These are phyloP conservation scores for Platynereis dumerilii DNA, from an alignment of 2,888 invertebrate species.

Conservation along the genomic window DNA sequence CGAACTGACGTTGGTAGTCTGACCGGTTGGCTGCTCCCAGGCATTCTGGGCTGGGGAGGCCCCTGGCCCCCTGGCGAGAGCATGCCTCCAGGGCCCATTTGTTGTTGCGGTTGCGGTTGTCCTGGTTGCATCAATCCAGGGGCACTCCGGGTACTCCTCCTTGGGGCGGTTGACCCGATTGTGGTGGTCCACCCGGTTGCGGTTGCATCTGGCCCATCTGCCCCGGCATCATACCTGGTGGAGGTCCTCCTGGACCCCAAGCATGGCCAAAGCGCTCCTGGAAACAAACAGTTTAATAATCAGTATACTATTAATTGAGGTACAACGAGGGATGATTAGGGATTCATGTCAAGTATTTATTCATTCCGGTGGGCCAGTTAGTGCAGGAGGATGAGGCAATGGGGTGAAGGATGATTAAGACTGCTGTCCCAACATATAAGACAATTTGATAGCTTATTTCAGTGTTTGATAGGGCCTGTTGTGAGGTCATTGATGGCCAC, in stretches of 20 bases:
- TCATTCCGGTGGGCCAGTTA: too few relatives aligned
- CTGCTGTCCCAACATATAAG: too few relatives aligned
- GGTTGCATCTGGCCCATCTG: constrained; percentile 35
- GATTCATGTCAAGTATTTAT: too few relatives aligned
- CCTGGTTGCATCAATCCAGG: constrained; percentile 37
- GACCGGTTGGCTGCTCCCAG: constrained; percentile 39
- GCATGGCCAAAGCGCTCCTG: constrained; percentile 29
- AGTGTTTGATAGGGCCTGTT: too few relatives aligned
- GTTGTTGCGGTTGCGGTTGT: background rate
- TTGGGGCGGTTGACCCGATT: constrained; percentile 31
- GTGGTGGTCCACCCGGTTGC: constrained; percentile 36
- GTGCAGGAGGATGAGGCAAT: too few relatives aligned
- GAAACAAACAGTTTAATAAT: background rate
- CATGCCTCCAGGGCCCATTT: constrained; percentile 35
- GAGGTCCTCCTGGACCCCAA: constrained; percentile 31
- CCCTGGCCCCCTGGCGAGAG: constrained; percentile 36
- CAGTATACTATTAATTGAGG: too few relatives aligned
- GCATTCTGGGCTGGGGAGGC: constrained; percentile 39
- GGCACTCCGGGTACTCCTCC: constrained; percentile 52
- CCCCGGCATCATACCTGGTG: constrained; percentile 41
- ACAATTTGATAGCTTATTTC: too few relatives aligned
- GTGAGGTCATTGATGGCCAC: too few relatives aligned
- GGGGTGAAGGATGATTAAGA: too few relatives aligned
- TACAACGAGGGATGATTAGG: too few relatives aligned
- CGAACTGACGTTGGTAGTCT: constrained; percentile 48